Percentiles rank a stretch among this genome's conserved stretches.
phyloP scores from a whole-genome alignment of 2,113 vertebrate genomes.

The Theropithecus gelada region DNA sequence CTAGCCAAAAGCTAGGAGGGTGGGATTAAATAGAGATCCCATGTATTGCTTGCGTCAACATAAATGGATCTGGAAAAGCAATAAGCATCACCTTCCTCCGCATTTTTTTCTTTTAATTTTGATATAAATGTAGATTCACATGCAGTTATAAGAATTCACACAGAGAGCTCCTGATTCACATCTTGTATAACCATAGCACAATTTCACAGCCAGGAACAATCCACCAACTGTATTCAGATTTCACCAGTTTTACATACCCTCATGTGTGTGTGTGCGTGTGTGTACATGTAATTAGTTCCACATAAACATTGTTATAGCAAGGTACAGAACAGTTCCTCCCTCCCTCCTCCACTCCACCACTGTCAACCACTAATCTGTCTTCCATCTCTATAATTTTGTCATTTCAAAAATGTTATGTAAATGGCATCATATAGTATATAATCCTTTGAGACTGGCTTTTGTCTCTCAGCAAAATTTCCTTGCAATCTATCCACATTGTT shows the following conservation, averaged over 20 bases:
- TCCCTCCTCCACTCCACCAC: too few relatives aligned
- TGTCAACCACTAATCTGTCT: background rate
- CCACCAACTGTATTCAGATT: background rate
- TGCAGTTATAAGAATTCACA: background rate
- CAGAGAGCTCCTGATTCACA: background rate
- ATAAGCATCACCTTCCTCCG: background rate
- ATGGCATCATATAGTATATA: background rate
- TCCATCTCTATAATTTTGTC: conserved; percentile 6
- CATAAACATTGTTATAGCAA: background rate
- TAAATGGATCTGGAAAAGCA: background rate
- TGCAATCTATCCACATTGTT: background rate
- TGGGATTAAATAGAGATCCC: background rate
- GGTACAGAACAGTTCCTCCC: background rate
- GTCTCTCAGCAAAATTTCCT: background rate
- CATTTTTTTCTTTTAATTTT: conserved; percentile 6
- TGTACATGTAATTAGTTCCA: background rate
- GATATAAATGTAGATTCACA: background rate
- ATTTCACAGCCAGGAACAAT: background rate
- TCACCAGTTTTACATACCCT: background rate
- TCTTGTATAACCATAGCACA: background rate
- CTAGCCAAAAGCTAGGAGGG: background rate
- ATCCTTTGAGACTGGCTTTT: background rate
- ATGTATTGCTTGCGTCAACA: background rate
- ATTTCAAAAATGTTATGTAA: conserved; percentile 3
- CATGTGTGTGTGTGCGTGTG: background rate